These are phyloP conservation scores for Microtus pennsylvanicus DNA, from an alignment of 2,113 vertebrate genomes.

Conservation along the genomic window DNA sequence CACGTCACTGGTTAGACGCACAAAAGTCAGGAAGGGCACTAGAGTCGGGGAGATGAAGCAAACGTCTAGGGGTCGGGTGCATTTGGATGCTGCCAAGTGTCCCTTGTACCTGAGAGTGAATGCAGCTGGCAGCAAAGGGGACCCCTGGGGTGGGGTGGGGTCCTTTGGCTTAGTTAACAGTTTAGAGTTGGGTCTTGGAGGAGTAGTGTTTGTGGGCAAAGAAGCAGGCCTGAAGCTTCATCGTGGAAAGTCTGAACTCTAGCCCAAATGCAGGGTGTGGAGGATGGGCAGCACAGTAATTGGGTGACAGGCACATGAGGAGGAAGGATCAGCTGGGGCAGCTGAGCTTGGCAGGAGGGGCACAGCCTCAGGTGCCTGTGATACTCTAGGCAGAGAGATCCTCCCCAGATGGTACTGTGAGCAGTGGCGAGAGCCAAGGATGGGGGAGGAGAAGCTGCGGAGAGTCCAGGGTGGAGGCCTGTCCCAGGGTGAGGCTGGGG, in stretches of 20 bases:
- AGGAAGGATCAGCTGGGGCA: neutral
- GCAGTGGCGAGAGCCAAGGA: neutral
- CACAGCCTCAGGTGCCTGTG: neutral
- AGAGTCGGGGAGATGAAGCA: neutral
- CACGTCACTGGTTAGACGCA: too few species aligned
- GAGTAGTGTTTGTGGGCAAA: neutral
- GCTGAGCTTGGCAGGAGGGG: neutral
- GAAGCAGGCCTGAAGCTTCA: neutral
- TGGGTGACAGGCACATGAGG: accelerated
- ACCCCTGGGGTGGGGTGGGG: neutral
- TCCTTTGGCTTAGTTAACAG: accelerated
- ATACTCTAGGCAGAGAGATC: too few species aligned
- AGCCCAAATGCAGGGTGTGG: neutral
- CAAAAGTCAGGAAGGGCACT: neutral
- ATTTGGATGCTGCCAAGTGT: neutral
- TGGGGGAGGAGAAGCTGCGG: neutral
- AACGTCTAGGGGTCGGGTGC: neutral
- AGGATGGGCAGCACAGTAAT: neutral
- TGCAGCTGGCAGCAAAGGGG: accelerated
- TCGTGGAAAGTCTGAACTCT: neutral
- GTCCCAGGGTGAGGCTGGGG: neutral
- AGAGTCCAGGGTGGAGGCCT: neutral
- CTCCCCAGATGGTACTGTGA: neutral
- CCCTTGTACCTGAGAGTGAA: neutral
- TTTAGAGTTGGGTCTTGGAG: too few species aligned